These are phyloP conservation scores for Gavia stellata DNA, from an alignment of 2,113 vertebrate species.

Conservation along the genomic window DNA sequence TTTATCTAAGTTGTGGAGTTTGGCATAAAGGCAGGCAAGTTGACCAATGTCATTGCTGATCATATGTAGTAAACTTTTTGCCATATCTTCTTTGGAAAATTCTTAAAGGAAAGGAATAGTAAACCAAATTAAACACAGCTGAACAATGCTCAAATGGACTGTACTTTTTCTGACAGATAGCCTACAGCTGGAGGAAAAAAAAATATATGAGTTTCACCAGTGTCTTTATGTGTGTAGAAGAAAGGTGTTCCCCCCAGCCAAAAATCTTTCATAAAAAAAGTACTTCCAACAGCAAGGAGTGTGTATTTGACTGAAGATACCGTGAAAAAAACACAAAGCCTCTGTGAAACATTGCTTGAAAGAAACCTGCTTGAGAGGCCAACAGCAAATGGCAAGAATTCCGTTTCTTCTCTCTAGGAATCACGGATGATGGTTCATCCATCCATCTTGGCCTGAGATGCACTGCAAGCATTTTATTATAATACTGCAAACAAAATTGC, in stretches of 20 bases:
- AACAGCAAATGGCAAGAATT: neutral
- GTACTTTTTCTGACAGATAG: neutral
- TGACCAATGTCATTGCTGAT: constrained; percentile 99
- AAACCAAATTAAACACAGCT: neutral
- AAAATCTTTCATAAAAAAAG: neutral
- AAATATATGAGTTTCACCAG: neutral
- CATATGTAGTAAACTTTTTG: constrained; percentile 97
- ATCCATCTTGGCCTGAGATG: neutral
- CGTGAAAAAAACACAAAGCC: neutral
- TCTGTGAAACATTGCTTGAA: neutral
- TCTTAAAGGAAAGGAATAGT: constrained; percentile 64
- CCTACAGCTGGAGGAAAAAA: neutral
- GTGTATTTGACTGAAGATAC: neutral
- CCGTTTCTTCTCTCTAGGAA: neutral
- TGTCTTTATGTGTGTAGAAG: neutral
- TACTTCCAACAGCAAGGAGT: neutral
- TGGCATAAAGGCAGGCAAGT: constrained; percentile 94
- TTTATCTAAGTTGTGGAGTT: constrained; percentile 84
- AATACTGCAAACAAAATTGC: neutral
- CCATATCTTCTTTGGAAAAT: constrained; percentile 97
- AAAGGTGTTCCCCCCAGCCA: neutral
- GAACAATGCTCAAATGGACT: neutral
- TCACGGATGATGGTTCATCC: neutral
- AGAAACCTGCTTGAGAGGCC: neutral
- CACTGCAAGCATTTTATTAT: neutral